Percentiles rank a stretch among this genome's conserved stretches.
Evolutionary conservation across 2,113 vertebrate species (phyloP).

Genomic region (Corythornis madagascariensis): DNA sequence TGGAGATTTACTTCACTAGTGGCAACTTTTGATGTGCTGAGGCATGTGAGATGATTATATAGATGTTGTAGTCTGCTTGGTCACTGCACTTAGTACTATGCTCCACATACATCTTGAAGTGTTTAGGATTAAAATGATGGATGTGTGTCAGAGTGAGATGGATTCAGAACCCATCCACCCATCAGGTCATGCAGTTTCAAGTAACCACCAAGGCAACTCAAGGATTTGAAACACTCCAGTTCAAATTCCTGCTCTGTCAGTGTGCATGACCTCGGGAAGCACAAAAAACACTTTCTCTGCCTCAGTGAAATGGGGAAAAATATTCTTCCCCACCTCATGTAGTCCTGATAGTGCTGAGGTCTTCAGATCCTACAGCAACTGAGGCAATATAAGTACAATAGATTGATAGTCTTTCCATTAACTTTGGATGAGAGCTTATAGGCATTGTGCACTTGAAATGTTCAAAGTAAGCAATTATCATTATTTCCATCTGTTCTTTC

Average conservation of each 20-base stretch:
- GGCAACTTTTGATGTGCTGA: neutral
- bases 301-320: neutral
- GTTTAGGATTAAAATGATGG: neutral
- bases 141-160: neutral
- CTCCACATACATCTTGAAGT: neutral
- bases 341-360: neutral
- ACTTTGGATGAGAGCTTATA: constrained; percentile 36
- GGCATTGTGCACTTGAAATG: neutral
- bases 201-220: neutral
- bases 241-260: neutral
- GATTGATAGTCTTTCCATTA: neutral
- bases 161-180: neutral
- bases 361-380: neutral
- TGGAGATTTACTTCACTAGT: neutral
- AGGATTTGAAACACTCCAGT: neutral
- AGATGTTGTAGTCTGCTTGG: neutral
- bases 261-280: neutral
- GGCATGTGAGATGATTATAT: neutral
- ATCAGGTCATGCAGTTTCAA: rapidly evolving
- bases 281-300: neutral
- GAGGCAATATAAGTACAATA: neutral
- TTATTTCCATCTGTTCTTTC: constrained; percentile 48
- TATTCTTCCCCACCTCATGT: neutral
- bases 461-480: constrained; percentile 21
- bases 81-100: neutral